Base-by-base conservation (phyloP, 1,140 invertebrate species). In the Scaptomyza pallida region DNA sequence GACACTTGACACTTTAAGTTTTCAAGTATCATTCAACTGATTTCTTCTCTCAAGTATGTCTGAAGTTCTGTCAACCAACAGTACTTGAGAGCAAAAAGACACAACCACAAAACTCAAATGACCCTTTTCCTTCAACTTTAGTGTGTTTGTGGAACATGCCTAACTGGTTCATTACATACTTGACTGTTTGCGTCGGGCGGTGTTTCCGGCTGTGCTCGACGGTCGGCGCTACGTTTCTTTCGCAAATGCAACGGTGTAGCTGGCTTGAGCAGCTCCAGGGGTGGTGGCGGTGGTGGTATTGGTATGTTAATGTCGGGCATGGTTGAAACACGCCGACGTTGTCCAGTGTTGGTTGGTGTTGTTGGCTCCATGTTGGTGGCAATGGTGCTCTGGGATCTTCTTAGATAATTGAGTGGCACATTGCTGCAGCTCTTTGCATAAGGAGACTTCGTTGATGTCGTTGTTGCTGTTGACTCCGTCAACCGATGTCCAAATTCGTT, bases 261-360 rank as follows among this genome's bases (percentile, higher is more conserved):
- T 0, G 82, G 83, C 4, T 70, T 76, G 5, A 90, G 61, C 1
- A 82, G 71, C 13, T 81, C 76, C 2, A 73, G 44, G 5, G 89
- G 89, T 72, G 85, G 17, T 75, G 85, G 17, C 0, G 89, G 89
- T 5, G 89, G 89, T 3, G 89, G 78, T 12, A 86, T 61, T 41
- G 89, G 89, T 80, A 83, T 83, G 68, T 76, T 70, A 73, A 83
- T 86, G 56, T 80, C 72, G 33, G 79, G 75, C 73, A 86, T 80
- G 19, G 82, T 86, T 44, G 82, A 88, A 33, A 78, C 82, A 52
- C 82, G 83, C 33, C 82, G 74, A 12, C 72, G 62, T 13, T 63
- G 64, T 13, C 19, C 35, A 17, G 19, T 33, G 33, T 12, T 37
- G 41, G 41, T 44, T 35, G 26, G 43, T 8, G 13, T 9, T 12